These are phyloP conservation scores for Nemopilema nomurai DNA, from an alignment of 30 jellyfish, hydroid and myxozoan genomes.

Conservation along the genomic window DNA sequence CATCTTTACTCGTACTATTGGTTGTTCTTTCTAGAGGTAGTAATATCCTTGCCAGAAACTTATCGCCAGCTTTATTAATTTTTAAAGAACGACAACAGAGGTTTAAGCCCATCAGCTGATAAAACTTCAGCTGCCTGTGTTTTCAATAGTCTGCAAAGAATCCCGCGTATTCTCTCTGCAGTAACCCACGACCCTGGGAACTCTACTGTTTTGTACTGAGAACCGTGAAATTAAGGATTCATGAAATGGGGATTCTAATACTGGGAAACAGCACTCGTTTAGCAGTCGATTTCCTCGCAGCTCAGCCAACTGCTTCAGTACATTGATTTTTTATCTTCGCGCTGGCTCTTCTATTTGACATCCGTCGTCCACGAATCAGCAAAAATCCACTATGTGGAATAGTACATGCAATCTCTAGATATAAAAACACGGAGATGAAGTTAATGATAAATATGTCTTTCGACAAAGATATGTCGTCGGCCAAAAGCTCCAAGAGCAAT, in stretches of 20 bases:
- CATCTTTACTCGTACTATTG: neutral
- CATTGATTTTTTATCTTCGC: neutral
- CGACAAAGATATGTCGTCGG: too few relatives aligned
- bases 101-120: neutral
- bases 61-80: neutral
- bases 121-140: neutral
- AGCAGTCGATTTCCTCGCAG: neutral
- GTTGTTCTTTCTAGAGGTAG: neutral
- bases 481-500: too few relatives aligned
- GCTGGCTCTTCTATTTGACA: too few relatives aligned
- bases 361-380: too few relatives aligned
- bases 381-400: too few relatives aligned
- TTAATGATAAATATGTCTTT: too few relatives aligned
- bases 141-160: neutral
- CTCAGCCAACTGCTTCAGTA: neutral
- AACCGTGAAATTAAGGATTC: neutral
- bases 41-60: neutral
- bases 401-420: too few relatives aligned
- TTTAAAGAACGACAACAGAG: neutral
- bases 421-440: too few relatives aligned
- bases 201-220: neutral
- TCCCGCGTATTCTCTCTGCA: neutral
- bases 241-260: too few relatives aligned
- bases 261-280: too few relatives aligned
- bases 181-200: neutral